These are phyloP conservation scores for Gymnobelideus leadbeateri DNA, from an alignment of 2,113 vertebrate species.

Conservation along the genomic window DNA sequence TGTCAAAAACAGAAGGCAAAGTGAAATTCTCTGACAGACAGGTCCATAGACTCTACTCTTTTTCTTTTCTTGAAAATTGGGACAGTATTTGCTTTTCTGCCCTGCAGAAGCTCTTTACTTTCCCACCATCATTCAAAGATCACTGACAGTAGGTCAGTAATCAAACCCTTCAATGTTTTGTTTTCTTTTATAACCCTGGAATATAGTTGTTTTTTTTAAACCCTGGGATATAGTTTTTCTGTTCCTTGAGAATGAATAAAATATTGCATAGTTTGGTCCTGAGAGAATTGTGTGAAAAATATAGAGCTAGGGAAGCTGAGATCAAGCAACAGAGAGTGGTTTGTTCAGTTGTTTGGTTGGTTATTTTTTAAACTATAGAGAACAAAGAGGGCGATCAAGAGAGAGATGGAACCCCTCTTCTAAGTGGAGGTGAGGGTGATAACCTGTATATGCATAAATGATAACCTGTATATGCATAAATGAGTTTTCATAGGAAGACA, in stretches of 20 bases:
- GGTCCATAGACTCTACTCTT: neutral
- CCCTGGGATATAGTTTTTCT: neutral
- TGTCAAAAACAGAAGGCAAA: neutral
- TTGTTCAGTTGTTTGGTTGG: neutral
- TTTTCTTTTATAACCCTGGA: neutral
- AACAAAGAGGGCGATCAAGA: neutral
- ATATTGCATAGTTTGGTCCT: neutral
- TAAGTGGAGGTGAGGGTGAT: neutral
- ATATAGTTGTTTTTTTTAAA: neutral
- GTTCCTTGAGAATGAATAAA: neutral
- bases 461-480: neutral
- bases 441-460: neutral
- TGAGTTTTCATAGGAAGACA: no score
- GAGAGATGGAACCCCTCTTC: neutral
- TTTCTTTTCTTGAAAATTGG: neutral
- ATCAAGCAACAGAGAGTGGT: neutral
- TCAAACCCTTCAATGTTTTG: neutral
- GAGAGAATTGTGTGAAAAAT: neutral
- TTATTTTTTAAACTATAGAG: neutral
- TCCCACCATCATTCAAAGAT: neutral
- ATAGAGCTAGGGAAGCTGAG: neutral
- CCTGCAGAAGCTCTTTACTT: neutral
- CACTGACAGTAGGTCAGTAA: neutral
- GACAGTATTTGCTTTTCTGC: neutral
- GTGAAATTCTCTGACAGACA: neutral